Evolutionary conservation across 2,888 invertebrate genomes (phyloP), one percentile per base, ranked within the genome.

Genomic region (Syritta pipiens): DNA sequence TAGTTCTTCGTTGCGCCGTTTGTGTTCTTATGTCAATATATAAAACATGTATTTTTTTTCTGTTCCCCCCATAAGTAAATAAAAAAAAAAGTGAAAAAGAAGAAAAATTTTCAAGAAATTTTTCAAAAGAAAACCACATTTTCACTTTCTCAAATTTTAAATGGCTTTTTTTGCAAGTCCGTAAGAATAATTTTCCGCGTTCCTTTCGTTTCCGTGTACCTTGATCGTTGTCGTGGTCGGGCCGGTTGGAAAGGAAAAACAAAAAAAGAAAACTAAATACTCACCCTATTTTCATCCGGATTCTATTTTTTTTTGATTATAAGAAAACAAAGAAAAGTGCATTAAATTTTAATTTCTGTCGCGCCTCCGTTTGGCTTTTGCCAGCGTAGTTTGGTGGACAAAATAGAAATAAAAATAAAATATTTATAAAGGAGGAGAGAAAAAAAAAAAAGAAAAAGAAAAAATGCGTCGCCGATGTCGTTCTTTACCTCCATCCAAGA

Each of bases 1-100:
- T 37, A 63, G 62, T 69, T 53, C 48, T 62, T 37, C 57, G 57
- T 76, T 76, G 57, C 57, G 62, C 71, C 51, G 76, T 63, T 53
- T 72, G 57, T 76, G 69, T 76, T 76, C 75, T 69, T 69, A 57
- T 69, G 76, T 76, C 71, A 76, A 76, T 57, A 75, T 62, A 49
- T 53, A 57, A 48, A 60, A 69, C 69, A 57, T 49, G 49, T 32
- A 49, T 44, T 30, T 40, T 55, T 35, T 30, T 42, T 57, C 22
- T 42, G 20, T 28, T 44, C n/a, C 22, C 37, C 26, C 20, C 14
- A 26, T 30, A 57, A 62, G 48, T 60, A 53, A 53, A 44, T 55
- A 68, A n/a, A n/a, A n/a, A n/a, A n/a, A n/a, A n/a, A 42, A 53
- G 49, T 57, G 42, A 49, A 68, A 37, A 57, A 22, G 28, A n/a